These are phyloP conservation scores for Pseudachorutes palmiensis DNA, from an alignment of 1,140 invertebrate genomes.

Conservation along the genomic window DNA sequence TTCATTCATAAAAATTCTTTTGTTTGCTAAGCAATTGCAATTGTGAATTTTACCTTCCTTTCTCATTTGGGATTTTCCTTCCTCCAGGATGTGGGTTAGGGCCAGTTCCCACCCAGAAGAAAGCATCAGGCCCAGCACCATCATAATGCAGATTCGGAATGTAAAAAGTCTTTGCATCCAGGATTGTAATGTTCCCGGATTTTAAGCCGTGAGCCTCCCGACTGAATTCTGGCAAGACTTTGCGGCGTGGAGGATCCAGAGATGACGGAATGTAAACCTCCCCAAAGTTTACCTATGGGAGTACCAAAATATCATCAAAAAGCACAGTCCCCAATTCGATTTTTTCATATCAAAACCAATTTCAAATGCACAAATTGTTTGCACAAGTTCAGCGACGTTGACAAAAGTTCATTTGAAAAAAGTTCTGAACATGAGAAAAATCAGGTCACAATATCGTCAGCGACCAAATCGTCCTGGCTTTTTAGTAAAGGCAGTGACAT, in stretches of 20 bases:
- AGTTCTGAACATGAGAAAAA: no score
- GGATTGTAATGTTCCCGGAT: constrained; percentile 80
- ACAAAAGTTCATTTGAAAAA: no score
- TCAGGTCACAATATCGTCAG: no score
- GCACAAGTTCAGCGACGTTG: no score
- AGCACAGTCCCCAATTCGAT: no score
- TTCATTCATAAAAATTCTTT: constrained; percentile 3
- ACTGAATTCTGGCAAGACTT: constrained; percentile 73
- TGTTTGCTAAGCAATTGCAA: background rate
- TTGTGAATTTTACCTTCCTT: constrained; percentile 52
- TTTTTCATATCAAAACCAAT: no score
- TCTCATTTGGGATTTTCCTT: constrained; percentile 75
- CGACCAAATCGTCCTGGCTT: no score
- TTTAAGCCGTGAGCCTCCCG: constrained; percentile 73
- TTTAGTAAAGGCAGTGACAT: no score
- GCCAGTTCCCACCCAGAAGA: constrained; percentile 87
- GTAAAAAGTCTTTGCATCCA: constrained; percentile 85
- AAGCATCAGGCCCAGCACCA: constrained; percentile 77
- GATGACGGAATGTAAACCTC: constrained; percentile 66
- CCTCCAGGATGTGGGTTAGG: constrained; percentile 69
- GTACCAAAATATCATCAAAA: background rate
- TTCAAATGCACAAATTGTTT: no score
- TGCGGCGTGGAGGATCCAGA: constrained; percentile 59
- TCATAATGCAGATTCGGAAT: constrained; percentile 89
- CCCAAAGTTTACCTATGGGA: constrained; percentile 69